These are phyloP conservation scores for Arctia plantaginis DNA, from an alignment of 2,888 invertebrate genomes.

Conservation along the genomic window DNA sequence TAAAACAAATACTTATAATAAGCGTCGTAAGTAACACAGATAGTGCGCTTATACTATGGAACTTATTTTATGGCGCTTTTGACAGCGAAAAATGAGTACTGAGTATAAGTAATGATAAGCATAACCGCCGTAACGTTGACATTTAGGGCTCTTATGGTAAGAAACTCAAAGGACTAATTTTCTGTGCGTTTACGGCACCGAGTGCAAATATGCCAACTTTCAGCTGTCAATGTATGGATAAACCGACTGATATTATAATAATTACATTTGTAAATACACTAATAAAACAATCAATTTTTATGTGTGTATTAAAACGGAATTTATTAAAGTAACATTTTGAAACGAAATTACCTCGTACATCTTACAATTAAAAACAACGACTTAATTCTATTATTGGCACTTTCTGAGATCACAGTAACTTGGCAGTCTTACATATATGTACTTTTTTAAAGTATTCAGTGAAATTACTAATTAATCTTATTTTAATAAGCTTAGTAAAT, in stretches of 20 bases:
- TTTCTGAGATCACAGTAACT: no score
- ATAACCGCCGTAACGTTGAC: slow-evolving; percentile 3
- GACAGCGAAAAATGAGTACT: slow-evolving; percentile 3
- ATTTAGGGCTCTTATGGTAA: slow-evolving; percentile 6
- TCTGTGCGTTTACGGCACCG: slow-evolving; percentile 1
- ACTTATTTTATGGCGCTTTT: background rate
- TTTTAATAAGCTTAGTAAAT: no score
- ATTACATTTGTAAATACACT: background rate
- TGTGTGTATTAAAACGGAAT: no score
- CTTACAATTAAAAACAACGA: no score
- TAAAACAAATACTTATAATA: slow-evolving; percentile 4
- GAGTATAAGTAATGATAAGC: background rate
- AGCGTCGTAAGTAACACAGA: slow-evolving; percentile 7
- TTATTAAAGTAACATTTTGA: no score
- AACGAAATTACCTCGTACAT: no score
- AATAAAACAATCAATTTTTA: no score
- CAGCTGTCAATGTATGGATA: slow-evolving; percentile 4
- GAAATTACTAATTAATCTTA: no score
- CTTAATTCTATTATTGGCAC: no score
- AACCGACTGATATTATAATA: slow-evolving; percentile 1
- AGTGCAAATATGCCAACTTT: slow-evolving; percentile 1
- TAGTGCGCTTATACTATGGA: slow-evolving; percentile 4
- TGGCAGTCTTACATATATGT: no score
- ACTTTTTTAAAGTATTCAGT: no score
- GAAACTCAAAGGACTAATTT: background rate